Base-by-base conservation (phyloP, 2,888 invertebrate genomes). In the Linnaemya vulpina region DNA sequence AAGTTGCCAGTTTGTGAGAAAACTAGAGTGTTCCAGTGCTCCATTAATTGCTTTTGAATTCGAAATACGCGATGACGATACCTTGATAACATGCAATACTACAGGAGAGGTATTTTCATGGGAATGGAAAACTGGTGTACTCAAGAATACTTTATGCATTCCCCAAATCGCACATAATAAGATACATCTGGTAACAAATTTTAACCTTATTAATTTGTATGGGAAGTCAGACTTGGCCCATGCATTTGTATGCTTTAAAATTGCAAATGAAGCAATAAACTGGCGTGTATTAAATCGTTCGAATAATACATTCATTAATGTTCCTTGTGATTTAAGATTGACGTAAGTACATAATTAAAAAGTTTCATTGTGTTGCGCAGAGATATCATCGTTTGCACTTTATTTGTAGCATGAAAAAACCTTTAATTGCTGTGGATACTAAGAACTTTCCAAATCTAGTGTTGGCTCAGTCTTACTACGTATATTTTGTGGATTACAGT, bases 1-100 rank as follows among this genome's bases (percentile, higher is more conserved):
- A 88, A 96, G 96, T 3, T 95, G 95, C 0, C 95, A 95, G 88
- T 93, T 94, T 86, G 92, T 95, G 1, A 92, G 93, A 74, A 93
- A 94, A 87, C 94, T 95, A 70, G 93, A 93, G 84, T 94, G 94
- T 30, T 93, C 94, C 22, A 91, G 90, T 20, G 90, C 93, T 8
- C 92, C 94, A n/a, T 62, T 93, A 20, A 93, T 94, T 43, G 94
- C 94, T 40, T 93, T 95, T 87, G 91, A 93, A 73, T 88, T 93
- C 63, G 93, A 93, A 84, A 89, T 93, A 22, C 92, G 90, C 73
- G 92, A 92, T 88, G 88, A 90, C 35, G 93, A 93, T 86, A 90
- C 91, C 30, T 92, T 94, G 46, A 88, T 94, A 22, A 94, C 94
- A 5, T 94, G 95, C 88, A 94, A 94, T 0, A 91, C 91, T 51